A percentile compares a stretch with the other conserved stretches of the same genome.
Conservation (phyloP, 2,797 vertebrate genomes). For the Harpagifer antarcticus region DNA sequence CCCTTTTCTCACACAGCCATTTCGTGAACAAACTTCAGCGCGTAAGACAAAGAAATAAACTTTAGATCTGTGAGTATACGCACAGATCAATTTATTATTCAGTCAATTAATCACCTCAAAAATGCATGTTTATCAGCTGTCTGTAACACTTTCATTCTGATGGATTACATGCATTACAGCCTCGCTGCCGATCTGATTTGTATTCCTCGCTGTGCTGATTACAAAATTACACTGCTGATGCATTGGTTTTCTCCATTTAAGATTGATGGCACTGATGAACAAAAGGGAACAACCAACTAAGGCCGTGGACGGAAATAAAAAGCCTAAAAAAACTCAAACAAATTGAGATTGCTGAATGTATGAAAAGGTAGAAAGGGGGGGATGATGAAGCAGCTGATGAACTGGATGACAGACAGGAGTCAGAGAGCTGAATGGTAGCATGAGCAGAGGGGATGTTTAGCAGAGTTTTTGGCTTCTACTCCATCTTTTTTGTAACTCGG, state of each 20-base stretch:
- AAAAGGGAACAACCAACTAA: conserved; percentile 53
- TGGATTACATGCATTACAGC: conserved; percentile 82
- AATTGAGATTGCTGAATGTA: conserved; percentile 45
- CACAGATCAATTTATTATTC: conserved; percentile 76
- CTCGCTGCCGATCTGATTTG: conserved; percentile 80
- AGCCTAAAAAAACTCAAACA: conserved; percentile 14
- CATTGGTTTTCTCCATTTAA: conserved; percentile 77
- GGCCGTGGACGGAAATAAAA: conserved; percentile 27
- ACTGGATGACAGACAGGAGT: conserved; percentile 60
- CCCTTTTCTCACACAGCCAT: conserved; percentile 9
- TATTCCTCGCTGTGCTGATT: conserved; percentile 81
- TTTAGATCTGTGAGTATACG: conserved; percentile 46
- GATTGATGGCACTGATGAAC: conserved; percentile 79
- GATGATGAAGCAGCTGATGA: conserved; percentile 49
- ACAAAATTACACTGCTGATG: conserved; percentile 84
- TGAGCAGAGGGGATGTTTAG: conserved; percentile 16
- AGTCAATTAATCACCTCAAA: conserved; percentile 81
- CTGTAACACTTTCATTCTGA: conserved; percentile 77
- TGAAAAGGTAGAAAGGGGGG: conserved; percentile 33
- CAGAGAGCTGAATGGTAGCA: conserved; percentile 52
- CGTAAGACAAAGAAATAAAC: conserved; percentile 54
- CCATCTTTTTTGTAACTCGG: conserved; percentile 65
- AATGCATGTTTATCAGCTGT: conserved; percentile 82
- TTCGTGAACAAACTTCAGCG: conserved; percentile 24
- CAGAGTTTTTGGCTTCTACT: conserved; percentile 63